phyloP scores from a whole-genome alignment of 2,113 vertebrate species.

The Osmerus mordax region DNA sequence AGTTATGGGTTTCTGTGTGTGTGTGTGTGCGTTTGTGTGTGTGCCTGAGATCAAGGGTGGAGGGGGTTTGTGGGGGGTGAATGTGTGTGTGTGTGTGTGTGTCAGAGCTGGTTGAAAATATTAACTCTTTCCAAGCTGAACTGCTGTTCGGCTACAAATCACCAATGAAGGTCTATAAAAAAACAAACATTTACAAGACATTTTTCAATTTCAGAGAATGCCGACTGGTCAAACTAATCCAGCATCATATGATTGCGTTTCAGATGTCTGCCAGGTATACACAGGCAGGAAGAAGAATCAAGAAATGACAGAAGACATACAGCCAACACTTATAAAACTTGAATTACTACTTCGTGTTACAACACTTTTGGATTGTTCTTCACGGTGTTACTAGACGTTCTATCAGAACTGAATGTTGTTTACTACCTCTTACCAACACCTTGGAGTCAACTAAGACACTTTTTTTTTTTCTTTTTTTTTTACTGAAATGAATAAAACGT shows the following conservation, averaged over 20 bases:
- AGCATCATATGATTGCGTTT: too few species aligned
- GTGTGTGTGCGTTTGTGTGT: constrained; percentile 31
- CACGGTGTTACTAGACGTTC: too few species aligned
- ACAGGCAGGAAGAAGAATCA: too few species aligned
- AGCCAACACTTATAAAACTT: too few species aligned
- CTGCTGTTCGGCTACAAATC: constrained; percentile 46
- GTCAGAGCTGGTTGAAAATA: constrained; percentile 68
- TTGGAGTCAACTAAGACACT: background rate
- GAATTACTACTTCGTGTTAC: too few species aligned
- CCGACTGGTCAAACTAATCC: too few species aligned
- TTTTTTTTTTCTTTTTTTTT: constrained; percentile 32
- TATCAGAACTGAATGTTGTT: background rate
- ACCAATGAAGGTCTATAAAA: background rate
- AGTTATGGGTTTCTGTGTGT: constrained; percentile 11
- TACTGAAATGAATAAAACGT: constrained; percentile 49
- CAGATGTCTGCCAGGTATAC: too few species aligned
- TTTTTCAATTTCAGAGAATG: background rate
- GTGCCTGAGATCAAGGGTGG: constrained; percentile 50
- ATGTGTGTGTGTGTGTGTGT: constrained; percentile 24
- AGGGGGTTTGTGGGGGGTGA: constrained; percentile 14
- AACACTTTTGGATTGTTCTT: too few species aligned
- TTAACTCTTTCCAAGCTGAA: constrained; percentile 65
- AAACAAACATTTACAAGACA: background rate
- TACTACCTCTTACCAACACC: background rate
- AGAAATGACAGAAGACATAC: too few species aligned